These are phyloP conservation scores for Onthophagus taurus DNA, from an alignment of 1,140 invertebrate genomes.

Conservation along the genomic window DNA sequence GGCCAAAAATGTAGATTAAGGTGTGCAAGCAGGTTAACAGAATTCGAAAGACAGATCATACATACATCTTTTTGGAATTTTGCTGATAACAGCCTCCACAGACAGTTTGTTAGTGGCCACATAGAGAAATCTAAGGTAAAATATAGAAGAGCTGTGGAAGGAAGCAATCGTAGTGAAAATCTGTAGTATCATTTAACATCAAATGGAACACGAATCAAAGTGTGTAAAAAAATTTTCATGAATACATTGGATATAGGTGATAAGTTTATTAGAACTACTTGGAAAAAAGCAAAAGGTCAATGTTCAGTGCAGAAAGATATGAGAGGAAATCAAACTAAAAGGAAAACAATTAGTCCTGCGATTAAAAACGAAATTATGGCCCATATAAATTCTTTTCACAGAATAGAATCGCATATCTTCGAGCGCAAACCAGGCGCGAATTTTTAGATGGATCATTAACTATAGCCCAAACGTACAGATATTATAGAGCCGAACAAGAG, in stretches of 20 bases:
- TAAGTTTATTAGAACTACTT: conserved; percentile 4
- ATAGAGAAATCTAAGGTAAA: conserved; percentile 1
- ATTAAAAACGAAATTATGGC: conserved; percentile 15
- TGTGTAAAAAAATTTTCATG: no score
- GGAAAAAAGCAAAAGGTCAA: conserved; percentile 14
- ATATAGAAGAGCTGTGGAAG: not conserved
- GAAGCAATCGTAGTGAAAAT: conserved; percentile 1
- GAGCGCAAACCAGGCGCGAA: conserved; percentile 9
- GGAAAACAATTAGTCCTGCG: conserved; percentile 2
- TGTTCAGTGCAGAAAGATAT: conserved; percentile 16
- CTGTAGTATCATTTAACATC: conserved; percentile 1
- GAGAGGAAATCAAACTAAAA: conserved; percentile 9
- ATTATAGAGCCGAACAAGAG: conserved; percentile 16
- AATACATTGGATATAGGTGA: conserved; percentile 17
- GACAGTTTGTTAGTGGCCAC: not conserved
- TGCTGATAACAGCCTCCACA: not conserved
- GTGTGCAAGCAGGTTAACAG: not conserved
- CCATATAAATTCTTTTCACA: conserved; percentile 21
- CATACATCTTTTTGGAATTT: conserved; percentile 1
- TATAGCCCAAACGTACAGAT: conserved; percentile 19
- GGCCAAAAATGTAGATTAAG: conserved; percentile 6
- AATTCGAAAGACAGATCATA: not conserved
- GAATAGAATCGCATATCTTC: conserved; percentile 7
- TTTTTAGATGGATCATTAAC: conserved; percentile 13
- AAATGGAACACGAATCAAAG: conserved; percentile 3